Evolutionary conservation across 53 echinoderm and acorn worm species (phyloP).

Genomic region (Holothuria leucospilota): DNA sequence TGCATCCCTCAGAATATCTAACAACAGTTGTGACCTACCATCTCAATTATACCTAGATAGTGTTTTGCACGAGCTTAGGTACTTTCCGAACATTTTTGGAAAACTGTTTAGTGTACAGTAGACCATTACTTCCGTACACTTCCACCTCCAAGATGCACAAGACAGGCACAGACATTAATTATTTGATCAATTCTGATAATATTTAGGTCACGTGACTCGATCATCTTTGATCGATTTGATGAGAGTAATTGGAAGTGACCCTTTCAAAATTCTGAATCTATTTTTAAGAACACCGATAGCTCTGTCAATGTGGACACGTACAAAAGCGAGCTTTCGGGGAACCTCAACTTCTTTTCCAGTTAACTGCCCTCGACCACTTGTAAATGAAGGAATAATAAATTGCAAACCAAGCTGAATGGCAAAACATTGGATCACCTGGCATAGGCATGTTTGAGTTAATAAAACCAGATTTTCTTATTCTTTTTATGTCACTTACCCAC

Average conservation of each 20-base stretch:
- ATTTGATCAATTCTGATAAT: slow-evolving; percentile 55
- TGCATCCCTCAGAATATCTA: too few species aligned
- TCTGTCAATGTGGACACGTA: too few species aligned
- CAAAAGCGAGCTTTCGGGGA: too few species aligned
- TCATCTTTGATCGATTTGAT: slow-evolving; percentile 59
- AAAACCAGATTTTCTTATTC: slow-evolving; percentile 2
- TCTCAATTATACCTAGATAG: too few species aligned
- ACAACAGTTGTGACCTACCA: too few species aligned
- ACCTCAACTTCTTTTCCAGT: slow-evolving; percentile 43
- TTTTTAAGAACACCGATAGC: too few species aligned
- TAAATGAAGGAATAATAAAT: slow-evolving; percentile 52
- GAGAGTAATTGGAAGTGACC: slow-evolving; percentile 12
- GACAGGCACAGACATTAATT: too few species aligned
- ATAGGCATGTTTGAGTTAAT: background rate
- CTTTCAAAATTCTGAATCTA: too few species aligned
- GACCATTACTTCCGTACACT: slow-evolving; percentile 46
- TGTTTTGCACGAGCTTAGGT: too few species aligned
- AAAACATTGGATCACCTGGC: slow-evolving; percentile 39
- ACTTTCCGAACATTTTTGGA: too few species aligned
- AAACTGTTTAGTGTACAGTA: too few species aligned
- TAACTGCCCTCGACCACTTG: too few species aligned
- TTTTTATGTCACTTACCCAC: slow-evolving; percentile 48
- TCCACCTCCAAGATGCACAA: slow-evolving; percentile 62
- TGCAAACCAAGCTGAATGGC: slow-evolving; percentile 17
- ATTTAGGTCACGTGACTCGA: slow-evolving; percentile 26